Evolutionary conservation across 2,888 invertebrate genomes (phyloP).

Genomic region (Torymus auratus): DNA sequence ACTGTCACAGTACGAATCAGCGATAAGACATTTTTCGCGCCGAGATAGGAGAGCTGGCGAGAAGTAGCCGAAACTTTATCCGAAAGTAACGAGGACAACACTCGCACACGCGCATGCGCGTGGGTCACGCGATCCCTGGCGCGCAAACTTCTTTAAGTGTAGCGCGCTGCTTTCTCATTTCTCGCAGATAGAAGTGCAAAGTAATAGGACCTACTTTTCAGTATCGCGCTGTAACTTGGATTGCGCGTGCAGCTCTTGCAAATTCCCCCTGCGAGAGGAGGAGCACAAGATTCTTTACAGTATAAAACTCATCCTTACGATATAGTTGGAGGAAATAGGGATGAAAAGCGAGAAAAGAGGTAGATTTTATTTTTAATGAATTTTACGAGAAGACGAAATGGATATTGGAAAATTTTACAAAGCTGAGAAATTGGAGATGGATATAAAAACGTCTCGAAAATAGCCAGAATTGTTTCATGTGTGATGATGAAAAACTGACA

Average conservation of each 20-base stretch:
- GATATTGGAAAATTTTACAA: no score
- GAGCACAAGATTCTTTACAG: constrained; percentile 35
- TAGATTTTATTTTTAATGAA: constrained; percentile 11
- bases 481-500: no score
- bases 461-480: no score
- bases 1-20: background rate
- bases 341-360: background rate
- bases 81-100: constrained; percentile 32
- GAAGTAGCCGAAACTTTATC: constrained; percentile 31
- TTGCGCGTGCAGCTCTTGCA: constrained; percentile 35
- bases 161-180: constrained; percentile 41
- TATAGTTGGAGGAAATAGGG: background rate
- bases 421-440: no score
- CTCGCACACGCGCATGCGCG: background rate
- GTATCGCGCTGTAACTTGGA: constrained; percentile 28
- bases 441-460: no score
- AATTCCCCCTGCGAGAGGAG: constrained; percentile 18
- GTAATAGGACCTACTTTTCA: constrained; percentile 56
- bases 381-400: no score
- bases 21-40: constrained; percentile 9
- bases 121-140: constrained; percentile 35
- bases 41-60: background rate
- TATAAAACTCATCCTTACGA: constrained; percentile 44
- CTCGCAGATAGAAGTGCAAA: constrained; percentile 32
- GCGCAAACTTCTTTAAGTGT: constrained; percentile 39